Evolutionary conservation across 2,113 vertebrate genomes (phyloP).

Genomic region (Nothocercus nigrocapillus): DNA sequence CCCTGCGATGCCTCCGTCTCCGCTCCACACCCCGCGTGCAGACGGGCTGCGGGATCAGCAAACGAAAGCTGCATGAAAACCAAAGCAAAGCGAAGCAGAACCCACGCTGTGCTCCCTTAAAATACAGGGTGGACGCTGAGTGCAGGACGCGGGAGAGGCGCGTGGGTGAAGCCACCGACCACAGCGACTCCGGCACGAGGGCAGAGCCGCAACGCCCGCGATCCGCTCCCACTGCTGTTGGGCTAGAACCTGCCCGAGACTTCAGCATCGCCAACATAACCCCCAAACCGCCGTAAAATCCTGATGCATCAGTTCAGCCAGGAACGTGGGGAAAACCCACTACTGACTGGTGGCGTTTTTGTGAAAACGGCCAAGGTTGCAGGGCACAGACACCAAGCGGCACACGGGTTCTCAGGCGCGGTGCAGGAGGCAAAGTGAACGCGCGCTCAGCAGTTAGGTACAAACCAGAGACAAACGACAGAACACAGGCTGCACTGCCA

Average conservation of each 20-base stretch:
- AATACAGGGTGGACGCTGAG: not conserved
- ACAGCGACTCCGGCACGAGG: too few relatives aligned
- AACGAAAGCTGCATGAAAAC: too few relatives aligned
- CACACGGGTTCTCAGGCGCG: not conserved
- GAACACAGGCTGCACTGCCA: accelerated
- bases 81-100: not conserved
- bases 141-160: not conserved
- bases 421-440: not conserved
- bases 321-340: not conserved
- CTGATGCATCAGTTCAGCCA: not conserved
- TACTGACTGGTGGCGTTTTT: not conserved
- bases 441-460: not conserved
- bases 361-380: not conserved
- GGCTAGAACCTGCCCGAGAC: not conserved
- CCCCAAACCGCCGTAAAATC: not conserved
- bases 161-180: not conserved
- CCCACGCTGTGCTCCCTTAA: not conserved
- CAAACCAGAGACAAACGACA: not conserved
- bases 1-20: not conserved
- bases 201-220: too few relatives aligned
- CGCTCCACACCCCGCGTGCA: too few relatives aligned
- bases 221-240: too few relatives aligned
- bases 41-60: too few relatives aligned
- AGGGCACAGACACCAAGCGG: not conserved
- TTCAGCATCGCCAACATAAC: not conserved